Percentiles rank a stretch among this genome's conserved stretches.
Conservation (phyloP, 2,888 invertebrate genomes). For the Microctonus aethiopoides region DNA sequence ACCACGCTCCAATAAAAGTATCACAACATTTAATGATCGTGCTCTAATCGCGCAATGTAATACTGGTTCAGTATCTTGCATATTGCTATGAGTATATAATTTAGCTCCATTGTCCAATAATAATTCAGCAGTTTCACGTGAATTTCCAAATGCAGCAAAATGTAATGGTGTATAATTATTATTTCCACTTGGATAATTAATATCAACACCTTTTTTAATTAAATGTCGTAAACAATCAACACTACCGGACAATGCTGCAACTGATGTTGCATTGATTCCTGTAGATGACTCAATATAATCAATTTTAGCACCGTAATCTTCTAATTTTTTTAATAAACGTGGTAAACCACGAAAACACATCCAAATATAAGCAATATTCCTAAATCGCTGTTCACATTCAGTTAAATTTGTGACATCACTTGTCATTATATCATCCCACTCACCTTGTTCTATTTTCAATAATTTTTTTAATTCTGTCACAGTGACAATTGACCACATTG, state of each 20-base stretch:
- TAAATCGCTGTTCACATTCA: constrained; percentile 44
- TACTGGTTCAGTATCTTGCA: constrained; percentile 63
- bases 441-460: constrained; percentile 55
- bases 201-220: constrained; percentile 76
- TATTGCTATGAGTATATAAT: constrained; percentile 48
- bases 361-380: constrained; percentile 82
- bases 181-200: constrained; percentile 68
- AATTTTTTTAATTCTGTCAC: constrained; percentile 57
- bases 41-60: constrained; percentile 68
- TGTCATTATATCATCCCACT: constrained; percentile 37
- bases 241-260: constrained; percentile 82
- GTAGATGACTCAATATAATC: constrained; percentile 78
- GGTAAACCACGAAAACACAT: constrained; percentile 79
- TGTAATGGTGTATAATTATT: constrained; percentile 67
- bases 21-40: constrained; percentile 59
- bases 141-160: constrained; percentile 69
- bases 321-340: constrained; percentile 75
- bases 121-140: constrained; percentile 63
- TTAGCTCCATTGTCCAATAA: constrained; percentile 65
- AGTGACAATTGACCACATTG: constrained; percentile 58
- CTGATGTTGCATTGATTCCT: constrained; percentile 80
- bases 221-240: constrained; percentile 77
- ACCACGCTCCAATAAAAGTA: constrained; percentile 64
- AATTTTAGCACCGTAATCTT: constrained; percentile 77
- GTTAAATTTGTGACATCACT: constrained; percentile 37